Evolutionary conservation across 2,888 invertebrate genomes (phyloP).

Genomic region (Furcula furcula): DNA sequence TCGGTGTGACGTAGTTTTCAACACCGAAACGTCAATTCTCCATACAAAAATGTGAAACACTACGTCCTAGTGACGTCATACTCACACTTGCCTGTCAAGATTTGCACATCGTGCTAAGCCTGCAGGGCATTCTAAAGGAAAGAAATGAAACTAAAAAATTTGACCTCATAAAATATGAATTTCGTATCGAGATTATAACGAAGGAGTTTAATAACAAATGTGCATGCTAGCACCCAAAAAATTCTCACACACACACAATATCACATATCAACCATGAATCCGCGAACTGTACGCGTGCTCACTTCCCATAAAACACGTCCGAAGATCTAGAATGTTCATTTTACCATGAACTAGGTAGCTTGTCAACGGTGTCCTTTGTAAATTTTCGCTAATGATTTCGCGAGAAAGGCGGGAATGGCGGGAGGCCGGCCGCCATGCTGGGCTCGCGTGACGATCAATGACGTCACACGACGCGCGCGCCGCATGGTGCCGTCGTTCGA

Average conservation of each 20-base stretch:
- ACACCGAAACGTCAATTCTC: too few relatives aligned
- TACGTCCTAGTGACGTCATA: too few relatives aligned
- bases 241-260: constrained; percentile 31
- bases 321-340: constrained; percentile 67
- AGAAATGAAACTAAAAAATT: too few relatives aligned
- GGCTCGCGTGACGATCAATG: constrained; percentile 31
- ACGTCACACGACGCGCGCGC: constrained; percentile 56
- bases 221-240: constrained; percentile 3
- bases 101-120: too few relatives aligned
- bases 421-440: constrained; percentile 26
- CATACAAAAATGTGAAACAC: too few relatives aligned
- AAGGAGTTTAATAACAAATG: too few relatives aligned
- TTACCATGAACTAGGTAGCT: constrained; percentile 67
- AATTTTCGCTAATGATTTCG: constrained; percentile 44
- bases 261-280: constrained; percentile 43
- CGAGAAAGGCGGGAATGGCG: constrained; percentile 31
- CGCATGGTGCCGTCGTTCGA: constrained; percentile 43
- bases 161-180: too few relatives aligned
- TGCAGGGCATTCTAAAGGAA: too few relatives aligned
- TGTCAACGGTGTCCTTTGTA: constrained; percentile 58
- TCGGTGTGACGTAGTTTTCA: too few relatives aligned
- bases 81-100: too few relatives aligned
- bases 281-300: constrained; percentile 37
- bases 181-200: too few relatives aligned
- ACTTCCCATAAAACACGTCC: constrained; percentile 60